Conservation (phyloP, 2,113 vertebrate species). For the Hypanus sabinus region DNA sequence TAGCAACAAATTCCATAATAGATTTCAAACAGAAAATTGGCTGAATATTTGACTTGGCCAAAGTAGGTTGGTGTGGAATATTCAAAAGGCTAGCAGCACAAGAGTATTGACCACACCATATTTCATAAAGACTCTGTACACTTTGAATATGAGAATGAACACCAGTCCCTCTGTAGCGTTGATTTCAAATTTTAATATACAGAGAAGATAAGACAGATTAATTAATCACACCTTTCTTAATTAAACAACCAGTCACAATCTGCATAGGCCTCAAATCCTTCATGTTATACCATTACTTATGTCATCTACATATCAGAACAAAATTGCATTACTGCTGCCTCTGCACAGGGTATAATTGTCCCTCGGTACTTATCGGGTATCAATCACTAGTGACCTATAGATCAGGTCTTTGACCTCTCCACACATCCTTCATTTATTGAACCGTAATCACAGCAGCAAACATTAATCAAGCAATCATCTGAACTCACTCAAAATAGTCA, state of each 20-base stretch:
- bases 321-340: neutral
- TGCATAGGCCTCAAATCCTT: neutral
- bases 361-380: neutral
- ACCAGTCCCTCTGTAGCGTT: neutral
- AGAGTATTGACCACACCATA: too few species aligned
- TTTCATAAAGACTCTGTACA: neutral
- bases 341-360: neutral
- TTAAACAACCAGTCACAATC: neutral
- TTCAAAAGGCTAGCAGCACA: neutral
- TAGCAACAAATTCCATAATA: neutral
- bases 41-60: neutral
- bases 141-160: too few species aligned
- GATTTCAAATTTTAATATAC: neutral
- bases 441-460: neutral
- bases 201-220: neutral
- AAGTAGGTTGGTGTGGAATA: neutral
- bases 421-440: neutral
- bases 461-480: neutral
- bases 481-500: neutral
- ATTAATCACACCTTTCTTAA: neutral
- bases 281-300: neutral
- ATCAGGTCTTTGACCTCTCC: neutral
- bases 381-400: neutral
- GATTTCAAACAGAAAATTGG: neutral
- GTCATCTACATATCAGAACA: neutral